phyloP scores from a whole-genome alignment of 2,888 invertebrate genomes.

The Diabrotica balteata region DNA sequence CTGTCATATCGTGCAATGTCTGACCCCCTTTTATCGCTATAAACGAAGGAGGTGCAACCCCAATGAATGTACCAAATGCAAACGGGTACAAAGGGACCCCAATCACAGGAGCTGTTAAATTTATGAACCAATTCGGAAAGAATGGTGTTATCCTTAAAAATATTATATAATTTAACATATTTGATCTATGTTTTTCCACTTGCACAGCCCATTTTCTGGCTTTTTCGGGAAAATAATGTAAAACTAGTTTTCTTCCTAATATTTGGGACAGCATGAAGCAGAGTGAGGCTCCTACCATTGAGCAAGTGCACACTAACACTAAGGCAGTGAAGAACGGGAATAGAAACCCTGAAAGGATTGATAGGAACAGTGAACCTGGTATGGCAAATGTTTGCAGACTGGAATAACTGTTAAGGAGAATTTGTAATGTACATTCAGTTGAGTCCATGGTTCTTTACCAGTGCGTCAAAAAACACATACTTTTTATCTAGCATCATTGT shows the following conservation, averaged over 20 bases:
- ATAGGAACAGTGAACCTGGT: constrained; percentile 97
- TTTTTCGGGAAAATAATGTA: constrained; percentile 81
- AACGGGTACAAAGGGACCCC: constrained; percentile 94
- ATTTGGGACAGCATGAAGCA: constrained; percentile 94
- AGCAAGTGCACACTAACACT: constrained; percentile 88
- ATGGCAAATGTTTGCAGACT: constrained; percentile 99
- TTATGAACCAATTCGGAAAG: constrained; percentile 99
- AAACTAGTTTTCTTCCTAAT: constrained; percentile 79
- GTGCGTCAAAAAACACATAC: no score
- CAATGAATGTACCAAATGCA: constrained; percentile 94
- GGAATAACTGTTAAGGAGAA: constrained; percentile 55
- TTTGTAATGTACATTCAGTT: neutral
- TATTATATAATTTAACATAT: constrained; percentile 94
- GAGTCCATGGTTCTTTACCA: no score
- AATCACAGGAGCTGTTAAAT: constrained; percentile 94
- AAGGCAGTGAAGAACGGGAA: constrained; percentile 93
- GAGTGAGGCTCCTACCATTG: constrained; percentile 92
- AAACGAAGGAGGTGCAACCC: constrained; percentile 96
- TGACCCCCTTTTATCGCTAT: constrained; percentile 98
- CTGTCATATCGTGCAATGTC: constrained; percentile 91
- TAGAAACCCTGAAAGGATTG: constrained; percentile 95
- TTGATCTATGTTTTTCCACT: constrained; percentile 84
- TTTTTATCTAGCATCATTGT: no score
- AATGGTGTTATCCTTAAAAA: constrained; percentile 97
- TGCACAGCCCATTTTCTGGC: constrained; percentile 85